Percentiles rank a stretch among this genome's conserved stretches.
These are phyloP conservation scores for Sinopyrophorus schimmeli DNA, from an alignment of 2,888 invertebrate genomes.

Conservation along the genomic window DNA sequence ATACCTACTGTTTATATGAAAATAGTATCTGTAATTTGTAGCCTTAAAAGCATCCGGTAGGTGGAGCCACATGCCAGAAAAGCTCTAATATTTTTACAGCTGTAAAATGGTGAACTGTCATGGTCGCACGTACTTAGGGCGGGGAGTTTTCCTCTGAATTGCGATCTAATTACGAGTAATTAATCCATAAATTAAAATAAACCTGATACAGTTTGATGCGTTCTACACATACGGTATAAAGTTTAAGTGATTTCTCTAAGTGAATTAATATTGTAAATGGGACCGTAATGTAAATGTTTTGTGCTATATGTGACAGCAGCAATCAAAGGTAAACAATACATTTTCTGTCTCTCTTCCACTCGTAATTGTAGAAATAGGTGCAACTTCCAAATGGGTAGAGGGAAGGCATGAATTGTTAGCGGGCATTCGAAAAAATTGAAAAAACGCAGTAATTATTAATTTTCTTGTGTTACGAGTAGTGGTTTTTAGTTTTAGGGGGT, in stretches of 20 bases:
- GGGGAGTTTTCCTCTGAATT: constrained; percentile 49
- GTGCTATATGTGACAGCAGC: constrained; percentile 44
- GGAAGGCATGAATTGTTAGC: too few species aligned
- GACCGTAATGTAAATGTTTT: constrained; percentile 28
- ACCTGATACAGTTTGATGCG: constrained; percentile 14
- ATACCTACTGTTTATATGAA: too few species aligned
- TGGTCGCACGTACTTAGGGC: constrained; percentile 55
- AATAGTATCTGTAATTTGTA: too few species aligned
- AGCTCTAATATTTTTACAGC: constrained; percentile 36
- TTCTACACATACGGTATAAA: constrained; percentile 27
- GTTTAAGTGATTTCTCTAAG: constrained; percentile 18
- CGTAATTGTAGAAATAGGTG: constrained; percentile 14
- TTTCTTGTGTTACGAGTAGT: constrained; percentile 26
- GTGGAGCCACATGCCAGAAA: constrained; percentile 22
- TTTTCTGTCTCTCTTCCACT: constrained; percentile 44
- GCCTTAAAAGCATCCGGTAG: too few species aligned
- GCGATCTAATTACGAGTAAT: constrained; percentile 42
- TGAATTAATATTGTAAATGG: constrained; percentile 19
- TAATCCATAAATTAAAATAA: constrained; percentile 33
- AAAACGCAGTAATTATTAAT: constrained; percentile 16
- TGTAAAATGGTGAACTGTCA: constrained; percentile 55
- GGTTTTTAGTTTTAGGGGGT: constrained; percentile 39
- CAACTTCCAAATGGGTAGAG: constrained; percentile 4
- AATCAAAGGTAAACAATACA: constrained; percentile 54
- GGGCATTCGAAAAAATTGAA: too few species aligned